A percentile compares a stretch with the other conserved stretches of the same genome.
phyloP scores from a whole-genome alignment of 2,888 invertebrate genomes.

The Pseudanteris insignis region DNA sequence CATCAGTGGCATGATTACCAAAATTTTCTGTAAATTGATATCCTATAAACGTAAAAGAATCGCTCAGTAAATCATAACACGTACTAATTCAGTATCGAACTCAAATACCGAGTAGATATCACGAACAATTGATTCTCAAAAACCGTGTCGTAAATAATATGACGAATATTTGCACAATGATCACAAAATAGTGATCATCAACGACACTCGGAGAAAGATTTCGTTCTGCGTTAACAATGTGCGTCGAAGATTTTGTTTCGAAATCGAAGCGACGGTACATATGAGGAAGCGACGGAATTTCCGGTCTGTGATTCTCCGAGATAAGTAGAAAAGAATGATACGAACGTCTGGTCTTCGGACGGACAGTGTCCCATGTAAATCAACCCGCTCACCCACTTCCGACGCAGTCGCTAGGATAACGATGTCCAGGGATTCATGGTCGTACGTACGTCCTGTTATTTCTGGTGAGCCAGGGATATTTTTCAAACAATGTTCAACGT shows the following conservation, averaged over 20 bases:
- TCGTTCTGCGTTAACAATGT: conserved; percentile 11
- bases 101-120: too few species aligned
- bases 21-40: too few species aligned
- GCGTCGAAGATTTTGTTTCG: conserved; percentile 24
- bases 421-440: conserved; percentile 53
- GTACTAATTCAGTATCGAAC: too few species aligned
- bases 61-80: too few species aligned
- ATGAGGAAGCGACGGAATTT: conserved; percentile 37
- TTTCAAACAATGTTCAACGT: conserved; percentile 61
- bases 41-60: too few species aligned
- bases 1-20: too few species aligned
- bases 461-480: conserved; percentile 53
- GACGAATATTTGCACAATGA: background rate
- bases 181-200: conserved; percentile 2
- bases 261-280: conserved; percentile 16
- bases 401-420: conserved; percentile 53
- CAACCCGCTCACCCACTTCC: conserved; percentile 42
- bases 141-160: too few species aligned
- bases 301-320: conserved; percentile 42
- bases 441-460: conserved; percentile 55
- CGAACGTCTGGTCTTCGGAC: conserved; percentile 40
- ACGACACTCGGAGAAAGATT: conserved; percentile 1
- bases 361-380: conserved; percentile 46
- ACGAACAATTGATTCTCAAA: too few species aligned
- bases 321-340: conserved; percentile 37